These are phyloP conservation scores for Todiramphus chloris DNA, from an alignment of 2,113 vertebrate species.

Conservation along the genomic window DNA sequence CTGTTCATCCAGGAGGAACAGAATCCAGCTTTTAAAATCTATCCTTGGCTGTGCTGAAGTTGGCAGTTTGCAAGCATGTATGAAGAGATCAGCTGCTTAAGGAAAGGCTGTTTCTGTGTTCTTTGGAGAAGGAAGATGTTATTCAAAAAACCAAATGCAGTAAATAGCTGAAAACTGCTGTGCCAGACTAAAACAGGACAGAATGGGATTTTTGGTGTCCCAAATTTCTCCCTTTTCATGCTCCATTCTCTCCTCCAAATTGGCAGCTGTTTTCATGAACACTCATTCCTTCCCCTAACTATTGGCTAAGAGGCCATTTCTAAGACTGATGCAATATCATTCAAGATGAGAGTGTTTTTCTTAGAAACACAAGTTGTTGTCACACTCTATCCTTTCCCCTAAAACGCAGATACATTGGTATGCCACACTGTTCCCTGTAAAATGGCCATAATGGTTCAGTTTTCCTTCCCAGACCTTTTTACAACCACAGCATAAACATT, in stretches of 20 bases:
- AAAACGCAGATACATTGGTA: background rate
- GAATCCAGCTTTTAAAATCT: slow-evolving; percentile 14
- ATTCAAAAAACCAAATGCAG: background rate
- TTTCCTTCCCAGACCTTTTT: background rate
- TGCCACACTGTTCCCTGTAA: background rate
- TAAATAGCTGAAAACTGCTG: slow-evolving; percentile 11
- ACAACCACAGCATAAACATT: background rate
- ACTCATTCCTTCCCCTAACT: background rate
- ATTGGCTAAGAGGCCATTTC: slow-evolving; percentile 8
- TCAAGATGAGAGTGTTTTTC: slow-evolving; percentile 28
- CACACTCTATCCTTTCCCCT: background rate
- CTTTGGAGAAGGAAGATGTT: background rate
- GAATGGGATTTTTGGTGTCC: background rate
- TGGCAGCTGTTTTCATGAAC: background rate
- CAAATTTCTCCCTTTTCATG: background rate
- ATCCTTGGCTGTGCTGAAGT: background rate
- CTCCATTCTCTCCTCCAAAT: background rate
- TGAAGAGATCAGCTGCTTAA: slow-evolving; percentile 18
- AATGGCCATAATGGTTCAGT: background rate
- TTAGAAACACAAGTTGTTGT: slow-evolving; percentile 16
- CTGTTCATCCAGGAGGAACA: slow-evolving; percentile 1
- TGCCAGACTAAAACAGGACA: background rate
- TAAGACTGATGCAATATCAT: background rate
- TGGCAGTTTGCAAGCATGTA: background rate
- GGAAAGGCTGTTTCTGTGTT: slow-evolving; percentile 10